Evolutionary conservation across 1,140 invertebrate genomes (phyloP), one percentile per base, ranked within the genome.

Genomic region (Pygmarrhopalites habei): DNA sequence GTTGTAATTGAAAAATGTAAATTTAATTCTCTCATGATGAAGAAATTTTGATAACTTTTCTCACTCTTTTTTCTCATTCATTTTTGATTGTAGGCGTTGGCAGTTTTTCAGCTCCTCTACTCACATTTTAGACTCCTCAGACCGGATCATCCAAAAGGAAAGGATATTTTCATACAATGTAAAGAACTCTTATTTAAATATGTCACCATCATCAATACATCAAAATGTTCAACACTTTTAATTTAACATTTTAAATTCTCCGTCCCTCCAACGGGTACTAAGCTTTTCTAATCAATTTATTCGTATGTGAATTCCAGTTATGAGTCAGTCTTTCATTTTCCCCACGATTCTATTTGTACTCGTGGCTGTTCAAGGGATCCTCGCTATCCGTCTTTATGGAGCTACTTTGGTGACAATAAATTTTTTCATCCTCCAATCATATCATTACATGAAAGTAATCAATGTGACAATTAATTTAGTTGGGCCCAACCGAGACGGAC

Each of bases 101-200:
- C 61, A 12, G 23, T 57, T 14, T 55, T 63, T 26, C 46, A 57
- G 14, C 30, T 63, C 41, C 43, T 46, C 19, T 63, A 58, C 35
- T 23, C 61, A n/a, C 52, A 41, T 29, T 25, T 46, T 15, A 39
- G 61, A 10, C 55, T 63, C 4, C 41, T 63, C 17, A 17, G 21
- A 21, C 49, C 49, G 10, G 49, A 52, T 52, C 49, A 52, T 52
- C 49, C 49, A 7, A 26, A 28, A 12, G 23, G 49, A 4, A 3
- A 26, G 28, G 49, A 52, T 52, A 26, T 52, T 17, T 52, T 52
- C 49, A 7, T 5, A 17, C 49, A 52, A 28, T 52, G 49, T 52
- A 28, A 15, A 19, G 7, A n/a, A 21, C 39, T n/a, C 39, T 12
- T n/a, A 12, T 41, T 12, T 41, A 12, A 41, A 49, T 49, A 12